Evolutionary conservation across 2,888 invertebrate genomes (phyloP).

Genomic region (Caprella mutica): DNA sequence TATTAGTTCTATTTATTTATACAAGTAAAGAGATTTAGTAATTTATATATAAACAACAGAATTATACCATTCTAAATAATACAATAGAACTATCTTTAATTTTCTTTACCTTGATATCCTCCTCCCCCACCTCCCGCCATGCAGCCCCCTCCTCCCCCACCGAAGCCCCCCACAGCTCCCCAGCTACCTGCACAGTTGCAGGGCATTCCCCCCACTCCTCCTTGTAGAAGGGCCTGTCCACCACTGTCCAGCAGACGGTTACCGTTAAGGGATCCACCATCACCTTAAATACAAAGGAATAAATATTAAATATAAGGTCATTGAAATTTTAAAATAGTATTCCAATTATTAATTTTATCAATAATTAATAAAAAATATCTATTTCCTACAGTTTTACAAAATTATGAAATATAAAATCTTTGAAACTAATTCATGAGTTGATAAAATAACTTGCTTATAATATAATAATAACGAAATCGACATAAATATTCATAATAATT

Average conservation of each 20-base stretch:
- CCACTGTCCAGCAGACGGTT: neutral
- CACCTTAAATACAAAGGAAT: neutral
- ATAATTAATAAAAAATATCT: too few relatives aligned
- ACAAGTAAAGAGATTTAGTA: too few relatives aligned
- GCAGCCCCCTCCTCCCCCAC: constrained; percentile 40
- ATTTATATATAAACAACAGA: too few relatives aligned
- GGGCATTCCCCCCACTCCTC: constrained; percentile 18
- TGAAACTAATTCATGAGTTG: too few relatives aligned
- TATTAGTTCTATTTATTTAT: too few relatives aligned
- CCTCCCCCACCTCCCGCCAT: constrained; percentile 39
- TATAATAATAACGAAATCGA: too few relatives aligned
- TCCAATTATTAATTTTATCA: neutral
- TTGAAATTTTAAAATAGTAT: neutral
- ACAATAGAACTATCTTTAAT: too few relatives aligned
- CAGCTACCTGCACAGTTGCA: constrained; percentile 20
- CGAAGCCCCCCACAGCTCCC: constrained; percentile 38
- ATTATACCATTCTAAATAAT: too few relatives aligned
- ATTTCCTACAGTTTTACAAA: too few relatives aligned
- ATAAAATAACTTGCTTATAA: too few relatives aligned
- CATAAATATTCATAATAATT: too few relatives aligned
- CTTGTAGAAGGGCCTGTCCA: constrained; percentile 8
- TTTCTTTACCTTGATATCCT: constrained; percentile 36
- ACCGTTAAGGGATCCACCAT: constrained; percentile 2
- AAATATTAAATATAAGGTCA: neutral
- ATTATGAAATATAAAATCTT: too few relatives aligned